Conservation (phyloP, 2,888 invertebrate species). For the Plagodis dolabraria region DNA sequence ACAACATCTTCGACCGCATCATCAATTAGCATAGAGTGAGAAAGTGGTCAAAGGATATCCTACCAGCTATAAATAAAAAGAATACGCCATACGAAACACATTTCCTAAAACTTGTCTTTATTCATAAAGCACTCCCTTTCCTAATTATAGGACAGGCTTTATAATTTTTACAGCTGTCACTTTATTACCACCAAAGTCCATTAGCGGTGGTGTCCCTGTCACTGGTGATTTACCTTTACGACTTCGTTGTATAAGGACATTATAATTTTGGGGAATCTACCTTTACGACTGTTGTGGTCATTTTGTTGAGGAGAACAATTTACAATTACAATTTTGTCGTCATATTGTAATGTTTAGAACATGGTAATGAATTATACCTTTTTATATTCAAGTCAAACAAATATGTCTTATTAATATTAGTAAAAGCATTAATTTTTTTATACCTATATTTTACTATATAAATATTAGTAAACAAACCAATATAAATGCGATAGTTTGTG, state of each 20-base stretch:
- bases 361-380: too few species aligned
- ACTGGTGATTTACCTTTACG: slow-evolving; percentile 20
- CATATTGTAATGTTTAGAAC: too few species aligned
- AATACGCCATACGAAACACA: not conserved
- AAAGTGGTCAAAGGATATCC: too few species aligned
- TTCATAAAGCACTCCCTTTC: slow-evolving; percentile 13
- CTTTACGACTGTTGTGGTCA: slow-evolving; percentile 13
- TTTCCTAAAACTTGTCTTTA: not conserved
- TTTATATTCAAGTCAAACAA: too few species aligned
- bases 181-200: slow-evolving; percentile 24
- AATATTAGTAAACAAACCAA: too few species aligned
- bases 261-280: slow-evolving; percentile 19
- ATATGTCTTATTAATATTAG: too few species aligned
- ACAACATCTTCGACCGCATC: too few species aligned
- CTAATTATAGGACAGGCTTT: slow-evolving; percentile 21
- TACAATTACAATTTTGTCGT: not conserved
- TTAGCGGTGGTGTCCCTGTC: slow-evolving; percentile 6
- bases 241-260: slow-evolving; percentile 15
- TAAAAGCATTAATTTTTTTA: too few species aligned
- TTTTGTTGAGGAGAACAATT: slow-evolving; percentile 5
- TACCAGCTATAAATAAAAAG: too few species aligned
- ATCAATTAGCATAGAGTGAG: too few species aligned
- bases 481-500: too few species aligned
- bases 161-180: slow-evolving; percentile 25
- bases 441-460: too few species aligned